A percentile compares a stretch with the other conserved stretches of the same genome.
phyloP scores from a whole-genome alignment of 1,140 invertebrate genomes.

The Dinothrombium tinctorium region DNA sequence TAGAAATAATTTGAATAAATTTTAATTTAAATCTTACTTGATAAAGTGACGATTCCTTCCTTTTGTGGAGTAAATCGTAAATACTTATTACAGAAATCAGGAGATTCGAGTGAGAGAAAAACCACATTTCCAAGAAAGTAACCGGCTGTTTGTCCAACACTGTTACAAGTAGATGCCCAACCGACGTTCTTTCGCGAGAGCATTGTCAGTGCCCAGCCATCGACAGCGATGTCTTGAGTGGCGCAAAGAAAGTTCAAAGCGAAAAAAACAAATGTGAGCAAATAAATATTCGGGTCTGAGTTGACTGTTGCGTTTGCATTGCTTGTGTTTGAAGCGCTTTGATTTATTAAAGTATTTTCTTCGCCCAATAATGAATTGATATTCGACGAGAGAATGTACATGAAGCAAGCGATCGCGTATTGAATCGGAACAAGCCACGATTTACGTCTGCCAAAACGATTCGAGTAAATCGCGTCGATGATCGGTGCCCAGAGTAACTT shows the following conservation, averaged over 20 bases:
- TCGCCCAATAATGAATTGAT: neutral
- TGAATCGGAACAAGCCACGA: conserved; percentile 91
- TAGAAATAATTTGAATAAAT: neutral
- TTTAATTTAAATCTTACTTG: conserved; percentile 31
- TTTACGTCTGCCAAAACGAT: conserved; percentile 68
- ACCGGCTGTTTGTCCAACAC: conserved; percentile 90
- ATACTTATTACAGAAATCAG: conserved; percentile 86
- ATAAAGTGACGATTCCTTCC: conserved; percentile 55
- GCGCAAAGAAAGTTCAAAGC: conserved; percentile 83
- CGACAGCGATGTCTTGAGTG: conserved; percentile 97
- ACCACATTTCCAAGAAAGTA: conserved; percentile 92
- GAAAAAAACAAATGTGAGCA: conserved; percentile 69
- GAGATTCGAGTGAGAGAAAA: conserved; percentile 88
- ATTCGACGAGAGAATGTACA: conserved; percentile 49
- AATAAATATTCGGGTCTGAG: conserved; percentile 43
- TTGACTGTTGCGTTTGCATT: too few species aligned
- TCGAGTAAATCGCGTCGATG: conserved; percentile 70
- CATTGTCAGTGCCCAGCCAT: conserved; percentile 99
- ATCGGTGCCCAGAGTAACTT: conserved; percentile 95
- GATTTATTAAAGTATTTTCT: too few species aligned
- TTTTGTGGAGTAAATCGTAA: conserved; percentile 42
- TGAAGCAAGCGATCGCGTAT: conserved; percentile 40
- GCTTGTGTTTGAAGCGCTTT: too few species aligned
- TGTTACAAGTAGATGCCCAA: conserved; percentile 97
- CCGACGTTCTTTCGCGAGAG: conserved; percentile 78